Conservation (phyloP, 2,113 vertebrate genomes). For the Centropus unirufus region DNA sequence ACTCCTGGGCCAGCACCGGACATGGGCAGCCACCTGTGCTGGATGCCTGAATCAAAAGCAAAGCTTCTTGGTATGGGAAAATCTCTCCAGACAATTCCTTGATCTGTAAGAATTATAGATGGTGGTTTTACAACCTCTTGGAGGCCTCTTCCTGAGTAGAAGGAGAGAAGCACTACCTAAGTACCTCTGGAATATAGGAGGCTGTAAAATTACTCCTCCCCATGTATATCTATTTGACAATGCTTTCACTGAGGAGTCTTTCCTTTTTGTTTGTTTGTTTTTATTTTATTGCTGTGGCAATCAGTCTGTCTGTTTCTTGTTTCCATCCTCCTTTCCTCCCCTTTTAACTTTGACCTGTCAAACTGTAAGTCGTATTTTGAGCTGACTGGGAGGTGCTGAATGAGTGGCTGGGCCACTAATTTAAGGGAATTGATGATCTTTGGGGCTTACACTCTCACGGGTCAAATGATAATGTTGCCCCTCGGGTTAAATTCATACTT, state of each 20-base stretch:
- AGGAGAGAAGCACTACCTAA: neutral
- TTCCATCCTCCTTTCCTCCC: neutral
- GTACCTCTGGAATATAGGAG: neutral
- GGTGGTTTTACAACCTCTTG: constrained; percentile 18
- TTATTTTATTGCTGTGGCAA: neutral
- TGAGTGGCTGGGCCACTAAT: neutral
- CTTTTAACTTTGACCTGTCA: constrained; percentile 23
- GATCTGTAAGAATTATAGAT: neutral
- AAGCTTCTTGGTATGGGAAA: rapidly evolving
- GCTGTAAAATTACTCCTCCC: constrained; percentile 3
- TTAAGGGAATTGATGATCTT: constrained; percentile 53
- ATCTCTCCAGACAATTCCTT: neutral
- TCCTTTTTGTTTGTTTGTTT: neutral
- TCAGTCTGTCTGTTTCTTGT: neutral
- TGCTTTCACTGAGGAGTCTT: constrained; percentile 16
- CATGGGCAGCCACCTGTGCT: neutral
- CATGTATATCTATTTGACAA: neutral
- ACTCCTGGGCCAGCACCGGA: too few species aligned
- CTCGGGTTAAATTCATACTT: constrained; percentile 7
- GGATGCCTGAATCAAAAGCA: rapidly evolving
- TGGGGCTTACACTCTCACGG: constrained; percentile 8
- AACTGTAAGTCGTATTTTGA: constrained; percentile 38
- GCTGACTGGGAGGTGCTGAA: constrained; percentile 26
- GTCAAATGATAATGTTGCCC: constrained; percentile 60
- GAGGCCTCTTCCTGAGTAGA: constrained; percentile 1